A percentile compares a stretch with the other conserved stretches of the same genome.
Evolutionary conservation across 2,113 vertebrate species (phyloP).

Genomic region (Mastomys coucha): DNA sequence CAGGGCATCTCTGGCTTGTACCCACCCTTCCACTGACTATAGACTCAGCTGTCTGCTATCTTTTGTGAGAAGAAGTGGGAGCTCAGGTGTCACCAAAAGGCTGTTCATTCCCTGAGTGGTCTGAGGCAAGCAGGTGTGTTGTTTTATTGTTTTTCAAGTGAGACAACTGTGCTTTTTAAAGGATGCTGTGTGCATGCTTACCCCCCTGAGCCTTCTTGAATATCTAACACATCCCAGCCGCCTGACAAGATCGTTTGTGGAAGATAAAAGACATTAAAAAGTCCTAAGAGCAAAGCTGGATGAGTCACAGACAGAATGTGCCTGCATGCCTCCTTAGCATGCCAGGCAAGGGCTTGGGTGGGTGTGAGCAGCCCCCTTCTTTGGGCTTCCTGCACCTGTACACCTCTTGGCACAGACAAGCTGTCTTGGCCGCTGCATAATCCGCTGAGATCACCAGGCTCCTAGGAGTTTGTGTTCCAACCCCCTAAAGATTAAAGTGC

Average conservation of each 20-base stretch:
- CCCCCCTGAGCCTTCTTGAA: slow-evolving; percentile 48
- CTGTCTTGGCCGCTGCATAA: not conserved
- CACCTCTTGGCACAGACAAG: not conserved
- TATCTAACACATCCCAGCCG: slow-evolving; percentile 63
- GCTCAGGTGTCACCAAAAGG: not conserved
- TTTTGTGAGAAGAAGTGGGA: not conserved
- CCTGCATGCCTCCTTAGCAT: not conserved
- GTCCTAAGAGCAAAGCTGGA: slow-evolving; percentile 54
- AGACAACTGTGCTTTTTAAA: slow-evolving; percentile 59
- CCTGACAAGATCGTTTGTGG: slow-evolving; percentile 47
- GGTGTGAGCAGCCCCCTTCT: not conserved
- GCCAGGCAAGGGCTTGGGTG: not conserved
- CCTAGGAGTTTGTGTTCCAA: not conserved
- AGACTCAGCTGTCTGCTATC: not conserved
- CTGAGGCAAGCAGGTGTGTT: not conserved
- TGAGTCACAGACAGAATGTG: slow-evolving; percentile 57
- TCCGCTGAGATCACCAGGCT: not conserved
- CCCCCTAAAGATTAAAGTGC: not conserved
- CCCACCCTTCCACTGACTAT: too few relatives aligned
- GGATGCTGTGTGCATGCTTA: not conserved
- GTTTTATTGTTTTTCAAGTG: slow-evolving; percentile 53
- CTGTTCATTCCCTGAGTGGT: not conserved
- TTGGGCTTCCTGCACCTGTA: rapidly evolving
- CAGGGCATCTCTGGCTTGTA: not conserved
- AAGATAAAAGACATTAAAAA: slow-evolving; percentile 70